Evolutionary conservation across 1,140 invertebrate species (phyloP).

Genomic region (Helicoverpa zea): DNA sequence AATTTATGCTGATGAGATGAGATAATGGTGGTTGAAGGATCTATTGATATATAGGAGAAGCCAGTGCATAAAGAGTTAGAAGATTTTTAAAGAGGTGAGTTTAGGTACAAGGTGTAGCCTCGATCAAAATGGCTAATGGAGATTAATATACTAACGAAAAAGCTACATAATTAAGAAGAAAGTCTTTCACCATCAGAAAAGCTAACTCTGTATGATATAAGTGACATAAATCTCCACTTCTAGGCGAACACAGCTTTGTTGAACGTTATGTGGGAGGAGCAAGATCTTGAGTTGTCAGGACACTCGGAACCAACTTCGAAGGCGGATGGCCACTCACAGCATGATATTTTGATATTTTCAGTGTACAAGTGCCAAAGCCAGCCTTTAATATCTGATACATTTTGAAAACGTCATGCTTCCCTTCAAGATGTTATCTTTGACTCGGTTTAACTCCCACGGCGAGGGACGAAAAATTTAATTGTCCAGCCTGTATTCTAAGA

Average conservation of each 20-base stretch:
- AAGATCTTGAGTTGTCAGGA: slow-evolving; percentile 18
- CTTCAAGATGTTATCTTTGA: slow-evolving; percentile 28
- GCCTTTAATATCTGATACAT: slow-evolving; percentile 33
- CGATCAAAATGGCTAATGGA: too few relatives aligned
- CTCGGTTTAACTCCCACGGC: slow-evolving; percentile 28
- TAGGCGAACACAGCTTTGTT: slow-evolving; percentile 3
- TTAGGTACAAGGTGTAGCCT: too few relatives aligned
- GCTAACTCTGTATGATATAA: not conserved
- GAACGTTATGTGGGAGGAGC: not conserved
- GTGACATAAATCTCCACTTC: slow-evolving; percentile 2
- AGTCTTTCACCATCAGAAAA: too few relatives aligned
- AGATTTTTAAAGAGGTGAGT: too few relatives aligned
- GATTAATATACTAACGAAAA: too few relatives aligned
- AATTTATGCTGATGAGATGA: too few relatives aligned
- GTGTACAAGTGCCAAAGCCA: slow-evolving; percentile 4
- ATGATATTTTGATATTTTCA: slow-evolving; percentile 40
- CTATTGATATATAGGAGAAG: too few relatives aligned
- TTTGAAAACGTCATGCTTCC: slow-evolving; percentile 31
- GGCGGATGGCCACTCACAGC: slow-evolving; percentile 25
- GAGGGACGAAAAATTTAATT: slow-evolving; percentile 22
- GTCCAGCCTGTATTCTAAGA: not conserved
- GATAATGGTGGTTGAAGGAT: too few relatives aligned
- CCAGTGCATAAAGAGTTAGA: too few relatives aligned
- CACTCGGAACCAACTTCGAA: slow-evolving; percentile 9
- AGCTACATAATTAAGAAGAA: too few relatives aligned